These are phyloP conservation scores for Pollenia amentaria DNA, from an alignment of 2,888 invertebrate species.

Conservation along the genomic window DNA sequence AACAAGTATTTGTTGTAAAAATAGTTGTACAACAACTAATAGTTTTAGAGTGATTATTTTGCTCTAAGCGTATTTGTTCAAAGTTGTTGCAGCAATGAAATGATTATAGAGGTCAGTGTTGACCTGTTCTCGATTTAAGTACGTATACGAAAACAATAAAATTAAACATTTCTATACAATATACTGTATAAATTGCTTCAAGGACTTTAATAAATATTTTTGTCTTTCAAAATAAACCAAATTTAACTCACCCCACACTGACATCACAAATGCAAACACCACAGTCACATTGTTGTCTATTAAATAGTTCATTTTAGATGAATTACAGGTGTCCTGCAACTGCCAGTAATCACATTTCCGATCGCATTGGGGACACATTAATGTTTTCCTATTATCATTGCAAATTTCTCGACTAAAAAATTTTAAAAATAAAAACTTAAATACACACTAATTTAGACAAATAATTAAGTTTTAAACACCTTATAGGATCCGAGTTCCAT, in stretches of 20 bases:
- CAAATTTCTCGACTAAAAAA: slow-evolving; percentile 87
- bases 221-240: no score
- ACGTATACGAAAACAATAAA: no score
- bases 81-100: no score
- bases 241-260: slow-evolving; percentile 88
- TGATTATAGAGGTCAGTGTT: no score
- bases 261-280: slow-evolving; percentile 92
- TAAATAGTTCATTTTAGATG: slow-evolving; percentile 90
- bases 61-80: no score
- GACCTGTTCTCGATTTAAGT: no score
- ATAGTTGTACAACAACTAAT: no score
- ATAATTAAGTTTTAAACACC: slow-evolving; percentile 76
- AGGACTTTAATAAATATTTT: no score
- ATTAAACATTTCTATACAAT: no score
- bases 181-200: no score
- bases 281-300: slow-evolving; percentile 93
- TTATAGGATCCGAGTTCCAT: slow-evolving; percentile 84
- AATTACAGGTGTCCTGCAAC: slow-evolving; percentile 89
- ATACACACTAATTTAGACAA: neutral
- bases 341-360: slow-evolving; percentile 90
- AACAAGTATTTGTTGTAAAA: no score
- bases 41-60: no score
- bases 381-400: slow-evolving; percentile 85
- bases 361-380: slow-evolving; percentile 94
- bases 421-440: slow-evolving; percentile 9